Base-by-base conservation (phyloP, 2,888 invertebrate genomes). In the Tenthredo amoena region DNA sequence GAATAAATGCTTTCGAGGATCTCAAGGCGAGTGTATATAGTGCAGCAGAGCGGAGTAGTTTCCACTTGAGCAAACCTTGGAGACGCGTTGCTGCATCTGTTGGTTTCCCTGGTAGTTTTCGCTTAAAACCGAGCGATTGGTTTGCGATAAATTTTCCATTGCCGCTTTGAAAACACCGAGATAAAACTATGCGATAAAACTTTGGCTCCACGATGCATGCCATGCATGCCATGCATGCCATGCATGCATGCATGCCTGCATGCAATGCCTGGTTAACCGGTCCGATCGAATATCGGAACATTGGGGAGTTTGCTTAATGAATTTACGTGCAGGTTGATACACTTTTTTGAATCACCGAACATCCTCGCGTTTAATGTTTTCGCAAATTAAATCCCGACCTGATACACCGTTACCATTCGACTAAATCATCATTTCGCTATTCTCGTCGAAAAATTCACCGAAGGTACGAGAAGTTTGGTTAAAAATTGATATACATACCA, bases 121-220 rank as follows among this genome's bases (percentile, higher is more conserved):
- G 68, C 34, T 34, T 34, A 26, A 31, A 68, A 31, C 34, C 18
- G 68, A 68, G 34, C 34, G 15, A 68, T 68, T 68, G 68, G 68
- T 74, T 74, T 1, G 43, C 72, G 72, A 74, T 74, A 74, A 74
- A 74, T 74, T 74, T 40, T 74, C 72, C 43, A 43, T 74, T 21
- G 10, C 21, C 21, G 72, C 9, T 74, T 7, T 43, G 18, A 74
- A 74, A 74, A 18, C 72, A 74, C 40, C 0, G 18, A 37, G 37
- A 37, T 71, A 71, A 71, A 71, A 71, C 71, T 71, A 71, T 71
- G 68, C 72, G 72, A 74, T 74, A 74, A 74, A 74, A 74, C 72
- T 74, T 40, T 43, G 43, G 71, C 37, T 18, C 18, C 9, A 37
- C 72, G 18, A 37, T 71, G 31, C 37, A 71, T 71, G 26, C 26